Evolutionary conservation across 1,140 invertebrate genomes (phyloP).

Genomic region (Acromyrmex echinatior): DNA sequence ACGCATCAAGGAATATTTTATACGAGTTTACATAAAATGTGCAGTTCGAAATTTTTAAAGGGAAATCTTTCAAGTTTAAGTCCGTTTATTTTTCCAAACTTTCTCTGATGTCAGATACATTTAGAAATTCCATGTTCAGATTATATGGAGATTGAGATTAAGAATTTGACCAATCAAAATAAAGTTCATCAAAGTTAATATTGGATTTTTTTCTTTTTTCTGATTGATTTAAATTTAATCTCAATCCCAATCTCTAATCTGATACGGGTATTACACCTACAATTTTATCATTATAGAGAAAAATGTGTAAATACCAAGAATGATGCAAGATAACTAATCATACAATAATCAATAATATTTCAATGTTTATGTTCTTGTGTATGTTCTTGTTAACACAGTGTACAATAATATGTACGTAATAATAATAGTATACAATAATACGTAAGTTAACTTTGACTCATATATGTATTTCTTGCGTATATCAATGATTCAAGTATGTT

Average conservation of each 20-base stretch:
- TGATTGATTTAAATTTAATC: no score
- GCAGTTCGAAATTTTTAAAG: background rate
- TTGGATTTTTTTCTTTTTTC: no score
- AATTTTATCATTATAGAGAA: background rate
- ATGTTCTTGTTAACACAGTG: background rate
- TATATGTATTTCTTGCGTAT: background rate
- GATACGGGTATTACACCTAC: no score
- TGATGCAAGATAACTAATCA: background rate
- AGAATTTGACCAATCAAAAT: no score
- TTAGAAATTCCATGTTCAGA: no score
- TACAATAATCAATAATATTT: background rate
- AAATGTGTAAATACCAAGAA: constrained; percentile 1
- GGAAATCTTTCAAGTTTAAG: background rate
- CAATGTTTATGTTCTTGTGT: background rate
- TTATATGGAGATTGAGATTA: no score
- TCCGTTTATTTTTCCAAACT: background rate
- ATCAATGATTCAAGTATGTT: background rate
- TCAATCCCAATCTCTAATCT: no score
- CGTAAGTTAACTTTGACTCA: background rate
- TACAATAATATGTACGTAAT: background rate
- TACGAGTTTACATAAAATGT: background rate
- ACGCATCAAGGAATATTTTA: background rate
- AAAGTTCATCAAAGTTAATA: no score
- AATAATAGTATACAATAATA: background rate
- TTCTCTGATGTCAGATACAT: background rate